Evolutionary conservation across 2,113 vertebrate species (phyloP).

Genomic region (Melanerpes formicivorus): DNA sequence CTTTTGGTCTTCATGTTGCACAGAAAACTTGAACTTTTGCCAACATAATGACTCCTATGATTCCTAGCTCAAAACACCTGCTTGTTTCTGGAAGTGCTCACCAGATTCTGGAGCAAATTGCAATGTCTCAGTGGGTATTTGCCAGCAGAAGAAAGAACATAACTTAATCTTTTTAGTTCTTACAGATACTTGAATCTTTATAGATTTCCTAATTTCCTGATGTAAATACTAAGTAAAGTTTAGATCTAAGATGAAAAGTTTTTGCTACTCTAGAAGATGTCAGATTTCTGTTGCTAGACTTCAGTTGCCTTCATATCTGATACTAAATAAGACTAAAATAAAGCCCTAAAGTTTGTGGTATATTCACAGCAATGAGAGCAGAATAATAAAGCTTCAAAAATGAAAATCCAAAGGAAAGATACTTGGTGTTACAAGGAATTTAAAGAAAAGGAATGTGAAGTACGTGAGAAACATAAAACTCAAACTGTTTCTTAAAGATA

Average conservation of each 20-base stretch:
- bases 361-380: neutral
- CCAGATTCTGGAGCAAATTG: neutral
- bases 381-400: neutral
- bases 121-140: neutral
- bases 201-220: neutral
- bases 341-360: neutral
- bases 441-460: neutral
- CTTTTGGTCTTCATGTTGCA: neutral
- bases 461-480: neutral
- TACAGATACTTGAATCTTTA: neutral
- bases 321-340: neutral
- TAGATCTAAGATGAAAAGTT: neutral
- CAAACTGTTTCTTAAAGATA: neutral
- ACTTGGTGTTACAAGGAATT: neutral
- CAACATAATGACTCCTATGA: rapidly evolving
- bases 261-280: neutral
- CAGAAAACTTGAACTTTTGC: neutral
- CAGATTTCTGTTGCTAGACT: neutral
- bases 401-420: neutral
- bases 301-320: neutral
- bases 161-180: neutral
- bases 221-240: neutral
- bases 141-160: neutral
- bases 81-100: neutral
- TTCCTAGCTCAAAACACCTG: neutral